Evolutionary conservation across 2,888 invertebrate genomes (phyloP).

Genomic region (Proisotoma minuta): DNA sequence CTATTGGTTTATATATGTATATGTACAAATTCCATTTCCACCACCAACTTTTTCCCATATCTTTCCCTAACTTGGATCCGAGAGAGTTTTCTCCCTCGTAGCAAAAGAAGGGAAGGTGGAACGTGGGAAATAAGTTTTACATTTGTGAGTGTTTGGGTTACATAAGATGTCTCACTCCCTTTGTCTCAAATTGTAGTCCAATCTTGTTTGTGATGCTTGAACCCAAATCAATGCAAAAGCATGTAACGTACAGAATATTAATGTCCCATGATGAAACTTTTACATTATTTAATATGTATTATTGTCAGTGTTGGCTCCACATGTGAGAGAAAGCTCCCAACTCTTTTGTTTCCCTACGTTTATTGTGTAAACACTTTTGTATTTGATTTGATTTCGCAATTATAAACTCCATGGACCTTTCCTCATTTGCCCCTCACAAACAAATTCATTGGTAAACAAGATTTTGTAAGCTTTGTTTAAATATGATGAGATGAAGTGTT

Average conservation of each 20-base stretch:
- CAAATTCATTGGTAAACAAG: conserved; percentile 4
- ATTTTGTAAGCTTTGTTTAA: background rate
- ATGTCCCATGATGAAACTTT: too few relatives aligned
- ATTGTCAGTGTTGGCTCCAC: too few relatives aligned
- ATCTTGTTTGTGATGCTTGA: too few relatives aligned
- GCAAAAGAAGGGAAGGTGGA: background rate
- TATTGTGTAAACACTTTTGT: background rate
- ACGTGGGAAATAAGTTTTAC: background rate
- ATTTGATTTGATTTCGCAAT: background rate
- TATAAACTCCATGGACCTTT: too few relatives aligned
- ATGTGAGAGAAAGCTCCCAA: too few relatives aligned
- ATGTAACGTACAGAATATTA: too few relatives aligned
- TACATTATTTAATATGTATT: too few relatives aligned
- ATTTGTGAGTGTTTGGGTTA: background rate
- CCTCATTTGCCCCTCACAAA: background rate
- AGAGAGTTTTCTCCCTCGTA: background rate
- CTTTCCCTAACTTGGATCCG: background rate
- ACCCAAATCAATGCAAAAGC: too few relatives aligned
- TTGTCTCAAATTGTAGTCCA: background rate
- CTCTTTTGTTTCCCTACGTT: too few relatives aligned
- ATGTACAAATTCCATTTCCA: conserved; percentile 5
- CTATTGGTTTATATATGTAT: background rate
- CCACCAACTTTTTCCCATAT: background rate
- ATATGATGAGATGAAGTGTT: background rate
- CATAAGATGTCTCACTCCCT: background rate